Evolutionary conservation across 2,888 invertebrate species (phyloP).

Genomic region (Agrypnus murinus): DNA sequence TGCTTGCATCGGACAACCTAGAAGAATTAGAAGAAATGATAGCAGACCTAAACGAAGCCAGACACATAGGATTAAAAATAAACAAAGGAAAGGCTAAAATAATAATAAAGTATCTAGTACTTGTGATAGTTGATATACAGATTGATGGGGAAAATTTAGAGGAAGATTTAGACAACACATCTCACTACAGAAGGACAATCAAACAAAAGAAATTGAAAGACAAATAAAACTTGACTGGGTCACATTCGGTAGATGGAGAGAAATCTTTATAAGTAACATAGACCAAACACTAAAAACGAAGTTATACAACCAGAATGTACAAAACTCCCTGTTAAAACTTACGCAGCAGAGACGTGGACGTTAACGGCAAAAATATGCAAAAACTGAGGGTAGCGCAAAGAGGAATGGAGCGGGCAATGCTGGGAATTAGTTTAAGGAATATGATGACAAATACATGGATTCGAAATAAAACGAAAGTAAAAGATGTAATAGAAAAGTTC

Average conservation of each 20-base stretch:
- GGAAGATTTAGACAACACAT: not conserved
- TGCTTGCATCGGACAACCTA: not conserved
- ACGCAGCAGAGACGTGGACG: conserved; percentile 6
- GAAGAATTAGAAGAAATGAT: conserved; percentile 4
- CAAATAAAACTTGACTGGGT: too few species aligned
- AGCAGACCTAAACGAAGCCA: not conserved
- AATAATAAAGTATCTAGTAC: not conserved
- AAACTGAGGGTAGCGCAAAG: not conserved
- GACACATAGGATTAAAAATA: conserved; percentile 5
- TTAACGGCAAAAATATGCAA: not conserved
- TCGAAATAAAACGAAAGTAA: not conserved
- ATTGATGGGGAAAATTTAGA: not conserved
- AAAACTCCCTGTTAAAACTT: not conserved
- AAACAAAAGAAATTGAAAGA: too few species aligned
- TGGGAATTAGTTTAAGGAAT: not conserved
- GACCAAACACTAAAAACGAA: too few species aligned
- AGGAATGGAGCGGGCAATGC: conserved; percentile 4
- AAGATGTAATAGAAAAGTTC: not conserved
- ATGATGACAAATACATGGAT: not conserved
- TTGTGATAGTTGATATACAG: too few species aligned
- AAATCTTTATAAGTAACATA: too few species aligned
- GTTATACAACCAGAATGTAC: not conserved
- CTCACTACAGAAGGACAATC: not conserved
- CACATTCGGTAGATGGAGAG: too few species aligned
- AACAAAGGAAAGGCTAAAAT: conserved; percentile 3